Evolutionary conservation across 53 echinoderm and acorn worm species (phyloP), one percentile per base, ranked within the genome.

Genomic region (Pentamera pediparva): DNA sequence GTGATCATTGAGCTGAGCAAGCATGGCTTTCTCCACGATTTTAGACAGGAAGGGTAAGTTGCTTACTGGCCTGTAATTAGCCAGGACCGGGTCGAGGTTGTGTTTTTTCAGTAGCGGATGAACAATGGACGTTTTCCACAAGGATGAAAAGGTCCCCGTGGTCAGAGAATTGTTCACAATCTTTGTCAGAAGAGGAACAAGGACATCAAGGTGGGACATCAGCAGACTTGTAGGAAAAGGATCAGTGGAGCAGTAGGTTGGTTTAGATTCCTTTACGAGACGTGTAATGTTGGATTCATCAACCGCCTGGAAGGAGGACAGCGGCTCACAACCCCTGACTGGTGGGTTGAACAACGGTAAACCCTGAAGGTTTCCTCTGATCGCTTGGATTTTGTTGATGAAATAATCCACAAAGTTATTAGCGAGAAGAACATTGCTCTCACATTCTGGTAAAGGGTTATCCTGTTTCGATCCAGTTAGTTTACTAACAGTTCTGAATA

Each of bases 381-480:
- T 70, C 34, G 70, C n/a, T 3, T 32, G 8, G 51, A 70, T 70
- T 35, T 70, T 70, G 35, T n/a, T 1, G 4, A 50, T 5, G 69
- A 69, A 47, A 33, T 47, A 33, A 69, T 69, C 32, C 15, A 31
- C 48, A 43, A 43, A 69, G 28, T 43, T 33, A 48, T 69, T 69
- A 30, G 69, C 69, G 1, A 69, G 43, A 13, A 0, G 18, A 24
- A 62, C 19, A 18, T 24, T 33, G 62, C 62, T 62, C 35, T 62
- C 62, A 62, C 62, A 19, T 38, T 62, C 62, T 38, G 38, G 62
- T 19, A 62, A 38, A 36, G 62, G 62, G 37, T 37, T 62, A 62
- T 62, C n/a, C 20, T 62, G 35, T 37, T 62, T 62, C 37, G 36
- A 36, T 24, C 62, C 62, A 37, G 24, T 62, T 0, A 32, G 62